Conservation (phyloP, 2,113 vertebrate species). For the Vulpes ferrilata region DNA sequence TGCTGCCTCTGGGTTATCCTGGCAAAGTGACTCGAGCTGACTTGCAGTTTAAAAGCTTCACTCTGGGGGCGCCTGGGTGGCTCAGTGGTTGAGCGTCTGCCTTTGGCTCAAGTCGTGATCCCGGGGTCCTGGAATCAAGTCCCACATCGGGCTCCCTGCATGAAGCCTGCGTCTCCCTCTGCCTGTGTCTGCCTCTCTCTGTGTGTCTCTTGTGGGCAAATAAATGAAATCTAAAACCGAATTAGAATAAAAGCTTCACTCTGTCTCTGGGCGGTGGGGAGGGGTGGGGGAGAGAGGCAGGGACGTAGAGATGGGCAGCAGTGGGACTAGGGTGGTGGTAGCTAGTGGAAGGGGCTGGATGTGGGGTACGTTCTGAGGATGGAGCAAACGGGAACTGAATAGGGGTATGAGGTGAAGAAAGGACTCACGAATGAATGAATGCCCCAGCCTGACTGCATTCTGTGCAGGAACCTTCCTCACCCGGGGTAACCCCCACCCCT, state of each 20-base stretch:
- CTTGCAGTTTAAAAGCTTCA: neutral
- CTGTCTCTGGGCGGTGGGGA: neutral
- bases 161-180: no score
- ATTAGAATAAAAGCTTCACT: neutral
- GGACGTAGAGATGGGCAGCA: neutral
- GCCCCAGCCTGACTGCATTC: neutral
- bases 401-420: neutral
- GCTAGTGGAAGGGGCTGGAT: neutral
- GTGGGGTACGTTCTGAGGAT: neutral
- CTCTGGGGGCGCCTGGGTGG: neutral
- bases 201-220: no score
- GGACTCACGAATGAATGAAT: neutral
- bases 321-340: neutral
- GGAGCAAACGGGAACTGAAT: neutral
- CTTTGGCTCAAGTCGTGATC: no score
- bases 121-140: no score
- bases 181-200: no score
- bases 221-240: no score
- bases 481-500: neutral
- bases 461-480: no score
- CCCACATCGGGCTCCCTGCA: no score
- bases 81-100: no score
- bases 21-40: neutral
- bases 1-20: neutral
- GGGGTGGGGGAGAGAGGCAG: no score